Evolutionary conservation across 1,140 invertebrate species (phyloP).

Genomic region (Pentalonia nigronervosa): DNA sequence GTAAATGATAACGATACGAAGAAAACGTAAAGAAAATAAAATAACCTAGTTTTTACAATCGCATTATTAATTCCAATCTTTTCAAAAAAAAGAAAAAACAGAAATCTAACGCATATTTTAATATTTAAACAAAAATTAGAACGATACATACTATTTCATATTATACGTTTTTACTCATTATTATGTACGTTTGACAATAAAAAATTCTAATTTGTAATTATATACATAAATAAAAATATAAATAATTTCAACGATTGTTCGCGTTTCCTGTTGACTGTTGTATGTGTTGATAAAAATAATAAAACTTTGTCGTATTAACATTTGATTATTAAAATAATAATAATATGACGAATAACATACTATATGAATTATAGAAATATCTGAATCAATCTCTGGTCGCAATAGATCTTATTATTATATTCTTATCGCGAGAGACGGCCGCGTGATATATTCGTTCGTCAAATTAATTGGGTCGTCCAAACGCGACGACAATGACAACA

Average conservation of each 20-base stretch:
- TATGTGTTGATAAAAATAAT: background rate
- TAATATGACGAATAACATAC: background rate
- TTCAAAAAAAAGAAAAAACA: too few relatives aligned
- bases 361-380: background rate
- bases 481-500: background rate
- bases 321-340: background rate
- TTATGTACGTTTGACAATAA: background rate
- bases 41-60: background rate
- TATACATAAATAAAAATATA: background rate
- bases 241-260: background rate
- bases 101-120: too few relatives aligned
- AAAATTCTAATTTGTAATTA: slow-evolving; percentile 17
- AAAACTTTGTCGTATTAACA: background rate
- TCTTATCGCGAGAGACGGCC: background rate
- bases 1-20: background rate
- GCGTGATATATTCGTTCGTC: background rate
- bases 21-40: background rate
- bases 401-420: background rate
- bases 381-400: background rate
- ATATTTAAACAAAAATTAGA: too few relatives aligned
- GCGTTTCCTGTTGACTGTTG: background rate
- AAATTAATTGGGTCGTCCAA: background rate
- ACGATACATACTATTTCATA: background rate
- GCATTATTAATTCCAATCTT: background rate
- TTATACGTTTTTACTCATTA: background rate